Evolutionary conservation across 2,797 vertebrate species (phyloP).

Genomic region (Luscinia megarhynchos): DNA sequence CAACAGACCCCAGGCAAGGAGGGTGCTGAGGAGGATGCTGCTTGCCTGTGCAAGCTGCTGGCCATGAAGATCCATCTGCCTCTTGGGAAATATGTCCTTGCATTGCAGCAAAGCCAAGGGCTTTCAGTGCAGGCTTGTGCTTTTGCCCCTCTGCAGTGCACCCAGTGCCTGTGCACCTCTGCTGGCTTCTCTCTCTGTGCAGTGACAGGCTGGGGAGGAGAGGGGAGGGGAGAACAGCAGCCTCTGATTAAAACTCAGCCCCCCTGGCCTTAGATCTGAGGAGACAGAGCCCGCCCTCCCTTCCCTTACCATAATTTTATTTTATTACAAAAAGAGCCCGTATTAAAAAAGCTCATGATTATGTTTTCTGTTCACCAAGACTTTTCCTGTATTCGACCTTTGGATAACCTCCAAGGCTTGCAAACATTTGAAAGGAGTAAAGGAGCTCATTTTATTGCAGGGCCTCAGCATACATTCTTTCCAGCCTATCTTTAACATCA

Average conservation of each 20-base stretch:
- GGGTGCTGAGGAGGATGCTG: neutral
- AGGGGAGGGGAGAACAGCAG: slow-evolving; percentile 65
- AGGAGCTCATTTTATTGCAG: slow-evolving; percentile 82
- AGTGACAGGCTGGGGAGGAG: slow-evolving; percentile 50
- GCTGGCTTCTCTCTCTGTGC: neutral
- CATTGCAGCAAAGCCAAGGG: neutral
- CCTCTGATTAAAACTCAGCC: slow-evolving; percentile 69
- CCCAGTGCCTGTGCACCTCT: neutral
- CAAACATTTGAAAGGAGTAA: slow-evolving; percentile 85
- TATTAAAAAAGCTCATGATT: slow-evolving; percentile 77
- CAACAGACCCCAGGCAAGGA: neutral
- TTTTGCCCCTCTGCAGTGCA: neutral
- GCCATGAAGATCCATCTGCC: neutral
- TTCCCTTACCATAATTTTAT: slow-evolving; percentile 75
- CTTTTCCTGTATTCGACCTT: slow-evolving; percentile 87
- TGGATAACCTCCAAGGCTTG: slow-evolving; percentile 83
- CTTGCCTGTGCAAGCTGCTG: neutral
- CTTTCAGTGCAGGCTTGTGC: neutral
- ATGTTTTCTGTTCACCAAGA: slow-evolving; percentile 77
- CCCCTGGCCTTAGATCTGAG: slow-evolving; percentile 75
- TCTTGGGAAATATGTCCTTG: neutral
- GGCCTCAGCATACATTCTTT: slow-evolving; percentile 83
- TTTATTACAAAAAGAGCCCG: slow-evolving; percentile 73
- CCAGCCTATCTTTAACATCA: slow-evolving; percentile 89
- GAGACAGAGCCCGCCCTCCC: slow-evolving; percentile 59